These are phyloP conservation scores for Holotrichia oblita DNA, from an alignment of 1,140 invertebrate genomes.

Conservation along the genomic window DNA sequence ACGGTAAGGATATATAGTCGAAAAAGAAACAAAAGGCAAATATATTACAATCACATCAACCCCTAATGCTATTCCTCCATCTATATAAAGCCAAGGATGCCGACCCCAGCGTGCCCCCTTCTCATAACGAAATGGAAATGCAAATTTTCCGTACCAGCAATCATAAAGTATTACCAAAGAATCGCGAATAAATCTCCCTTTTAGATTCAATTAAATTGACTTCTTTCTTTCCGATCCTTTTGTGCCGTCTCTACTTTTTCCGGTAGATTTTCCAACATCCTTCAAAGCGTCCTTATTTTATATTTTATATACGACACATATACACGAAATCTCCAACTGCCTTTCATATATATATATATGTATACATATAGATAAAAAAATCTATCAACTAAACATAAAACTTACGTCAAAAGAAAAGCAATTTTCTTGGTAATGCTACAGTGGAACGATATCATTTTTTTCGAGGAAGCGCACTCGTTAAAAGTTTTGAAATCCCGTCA, in stretches of 20 bases:
- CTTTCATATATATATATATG: constrained; percentile 11
- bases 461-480: constrained; percentile 39
- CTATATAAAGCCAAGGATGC: neutral
- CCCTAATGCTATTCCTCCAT: neutral
- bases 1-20: too few species aligned
- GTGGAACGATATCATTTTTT: constrained; percentile 42
- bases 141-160: constrained; percentile 55
- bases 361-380: constrained; percentile 38
- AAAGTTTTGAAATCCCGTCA: constrained; percentile 43
- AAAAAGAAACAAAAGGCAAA: too few species aligned
- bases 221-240: constrained; percentile 30
- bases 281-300: constrained; percentile 3
- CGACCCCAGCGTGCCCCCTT: neutral
- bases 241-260: neutral
- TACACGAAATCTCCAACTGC: neutral
- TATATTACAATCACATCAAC: neutral
- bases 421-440: constrained; percentile 41
- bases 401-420: constrained; percentile 45
- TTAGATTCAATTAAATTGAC: constrained; percentile 56
- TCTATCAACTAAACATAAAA: constrained; percentile 45
- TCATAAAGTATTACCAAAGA: constrained; percentile 56
- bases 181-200: constrained; percentile 54
- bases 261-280: neutral
- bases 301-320: constrained; percentile 28
- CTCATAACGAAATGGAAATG: constrained; percentile 45